A percentile compares a stretch with the other conserved stretches of the same genome.
Conservation (phyloP, 2,888 invertebrate species). For the Embidobia sp. region DNA sequence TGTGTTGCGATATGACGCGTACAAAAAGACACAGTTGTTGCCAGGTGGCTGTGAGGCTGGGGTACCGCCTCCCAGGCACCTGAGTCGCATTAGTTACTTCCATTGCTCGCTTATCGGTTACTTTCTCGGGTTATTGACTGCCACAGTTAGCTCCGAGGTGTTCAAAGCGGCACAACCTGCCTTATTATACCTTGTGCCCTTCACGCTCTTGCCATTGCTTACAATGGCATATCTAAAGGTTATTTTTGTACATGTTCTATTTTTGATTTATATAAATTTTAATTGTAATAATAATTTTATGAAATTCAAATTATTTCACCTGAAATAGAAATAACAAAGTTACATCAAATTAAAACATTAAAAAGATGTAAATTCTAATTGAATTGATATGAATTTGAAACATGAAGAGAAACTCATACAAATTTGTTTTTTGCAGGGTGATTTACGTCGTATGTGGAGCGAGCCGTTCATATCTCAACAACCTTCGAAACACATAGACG, state of each 20-base stretch:
- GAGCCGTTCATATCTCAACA: conserved; percentile 95
- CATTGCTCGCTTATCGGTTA: conserved; percentile 99
- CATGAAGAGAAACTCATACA: too few relatives aligned
- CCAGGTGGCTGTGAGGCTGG: conserved; percentile 84
- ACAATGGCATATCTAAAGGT: conserved; percentile 99
- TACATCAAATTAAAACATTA: too few relatives aligned
- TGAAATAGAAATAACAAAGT: too few relatives aligned
- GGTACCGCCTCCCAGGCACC: conserved; percentile 83
- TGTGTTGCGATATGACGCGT: conserved; percentile 97
- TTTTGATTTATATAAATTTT: too few relatives aligned
- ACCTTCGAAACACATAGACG: conserved; percentile 91
- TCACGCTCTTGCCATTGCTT: conserved; percentile 96
- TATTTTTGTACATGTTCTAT: too few relatives aligned
- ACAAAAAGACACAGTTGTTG: conserved; percentile 93
- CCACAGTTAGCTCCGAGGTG: conserved; percentile 98
- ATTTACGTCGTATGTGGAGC: conserved; percentile 98
- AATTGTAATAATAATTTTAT: too few relatives aligned
- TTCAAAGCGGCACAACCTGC: conserved; percentile 99
- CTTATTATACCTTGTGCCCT: conserved; percentile 97
- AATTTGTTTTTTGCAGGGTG: conserved; percentile 91
- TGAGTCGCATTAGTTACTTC: conserved; percentile 92
- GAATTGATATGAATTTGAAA: too few relatives aligned
- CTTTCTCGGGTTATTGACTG: conserved; percentile 97
- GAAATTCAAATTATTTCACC: too few relatives aligned
- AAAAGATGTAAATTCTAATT: too few relatives aligned